Percentiles rank a stretch among this genome's conserved stretches.
These are phyloP conservation scores for Luperina testacea DNA, from an alignment of 2,888 invertebrate genomes.

Conservation along the genomic window DNA sequence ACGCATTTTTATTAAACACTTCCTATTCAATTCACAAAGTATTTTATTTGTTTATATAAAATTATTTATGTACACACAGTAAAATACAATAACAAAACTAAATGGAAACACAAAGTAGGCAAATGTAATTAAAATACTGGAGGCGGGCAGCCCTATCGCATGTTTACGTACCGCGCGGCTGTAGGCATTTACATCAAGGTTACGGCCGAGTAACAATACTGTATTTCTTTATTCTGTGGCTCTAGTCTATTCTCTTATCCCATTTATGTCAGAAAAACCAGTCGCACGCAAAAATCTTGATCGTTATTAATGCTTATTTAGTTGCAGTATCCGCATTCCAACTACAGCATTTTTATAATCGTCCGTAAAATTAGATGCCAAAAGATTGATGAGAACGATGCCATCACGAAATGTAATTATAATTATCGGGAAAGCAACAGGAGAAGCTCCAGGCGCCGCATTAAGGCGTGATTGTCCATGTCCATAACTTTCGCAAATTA, in stretches of 20 bases:
- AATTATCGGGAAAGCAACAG: conserved; percentile 52
- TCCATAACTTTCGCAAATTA: conserved; percentile 59
- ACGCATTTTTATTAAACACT: too few relatives aligned
- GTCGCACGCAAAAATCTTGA: conserved; percentile 7
- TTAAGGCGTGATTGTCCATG: conserved; percentile 56
- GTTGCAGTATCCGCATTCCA: conserved; percentile 42
- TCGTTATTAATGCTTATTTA: conserved; percentile 23
- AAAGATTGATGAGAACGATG: conserved; percentile 45
- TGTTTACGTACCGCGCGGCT: too few relatives aligned
- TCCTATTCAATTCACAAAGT: too few relatives aligned
- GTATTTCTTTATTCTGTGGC: too few relatives aligned
- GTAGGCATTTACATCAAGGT: too few relatives aligned
- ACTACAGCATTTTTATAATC: conserved; percentile 10
- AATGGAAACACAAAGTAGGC: too few relatives aligned
- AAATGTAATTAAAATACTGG: too few relatives aligned
- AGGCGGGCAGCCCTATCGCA: too few relatives aligned
- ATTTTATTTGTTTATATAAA: too few relatives aligned
- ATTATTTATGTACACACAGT: too few relatives aligned
- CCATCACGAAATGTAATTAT: conserved; percentile 51
- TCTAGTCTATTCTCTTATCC: neutral
- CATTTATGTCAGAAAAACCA: conserved; percentile 4
- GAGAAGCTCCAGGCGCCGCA: conserved; percentile 47
- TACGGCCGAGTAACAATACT: too few relatives aligned
- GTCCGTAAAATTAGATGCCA: conserved; percentile 15
- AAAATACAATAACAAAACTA: too few relatives aligned